phyloP scores from a whole-genome alignment of 2,888 invertebrate species.

The Pristionchus japonicus region DNA sequence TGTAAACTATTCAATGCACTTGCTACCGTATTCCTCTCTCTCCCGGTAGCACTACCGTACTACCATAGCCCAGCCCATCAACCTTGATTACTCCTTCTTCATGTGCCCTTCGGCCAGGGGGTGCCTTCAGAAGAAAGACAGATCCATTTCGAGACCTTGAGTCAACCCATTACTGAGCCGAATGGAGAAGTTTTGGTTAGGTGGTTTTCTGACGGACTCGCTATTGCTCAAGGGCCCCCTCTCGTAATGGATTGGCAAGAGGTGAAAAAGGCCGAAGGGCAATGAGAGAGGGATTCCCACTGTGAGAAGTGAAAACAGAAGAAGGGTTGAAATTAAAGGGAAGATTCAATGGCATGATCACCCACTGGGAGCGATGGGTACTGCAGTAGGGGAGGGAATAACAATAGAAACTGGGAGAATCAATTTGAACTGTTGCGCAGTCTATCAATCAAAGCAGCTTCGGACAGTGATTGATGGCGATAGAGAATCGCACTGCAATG shows the following conservation, averaged over 20 bases:
- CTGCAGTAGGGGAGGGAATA: not conserved
- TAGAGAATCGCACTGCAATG: too few relatives aligned
- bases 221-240: constrained; percentile 15
- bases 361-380: not conserved
- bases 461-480: not conserved
- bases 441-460: not conserved
- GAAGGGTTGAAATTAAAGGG: not conserved
- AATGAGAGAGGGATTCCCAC: not conserved
- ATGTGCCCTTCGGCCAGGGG: constrained; percentile 30
- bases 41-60: not conserved
- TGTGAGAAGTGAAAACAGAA: constrained; percentile 23
- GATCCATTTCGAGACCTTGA: constrained; percentile 7
- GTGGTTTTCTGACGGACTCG: constrained; percentile 17
- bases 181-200: constrained; percentile 30
- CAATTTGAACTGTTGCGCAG: not conserved
- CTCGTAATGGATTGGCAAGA: constrained; percentile 32
- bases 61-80: not conserved
- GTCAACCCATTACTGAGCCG: constrained; percentile 17
- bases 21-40: not conserved
- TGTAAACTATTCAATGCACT: not conserved
- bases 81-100: constrained; percentile 43
- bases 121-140: constrained; percentile 12
- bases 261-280: constrained; percentile 42
- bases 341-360: not conserved
- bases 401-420: not conserved